Base-by-base conservation (phyloP, 2,113 vertebrate species). In the Rallus limicola region DNA sequence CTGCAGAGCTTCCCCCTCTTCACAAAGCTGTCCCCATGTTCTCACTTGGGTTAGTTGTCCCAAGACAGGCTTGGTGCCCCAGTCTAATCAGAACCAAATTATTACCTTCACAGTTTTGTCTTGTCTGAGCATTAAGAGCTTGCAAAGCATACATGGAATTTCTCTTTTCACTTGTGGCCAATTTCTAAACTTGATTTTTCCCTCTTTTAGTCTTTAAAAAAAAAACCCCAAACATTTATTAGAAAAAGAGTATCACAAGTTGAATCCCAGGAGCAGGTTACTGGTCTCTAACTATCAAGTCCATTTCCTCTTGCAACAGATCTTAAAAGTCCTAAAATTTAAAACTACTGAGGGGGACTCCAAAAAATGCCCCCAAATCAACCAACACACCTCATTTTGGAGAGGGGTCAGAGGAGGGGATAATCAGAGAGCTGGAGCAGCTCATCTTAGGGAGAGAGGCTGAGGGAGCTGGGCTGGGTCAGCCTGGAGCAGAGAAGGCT, bases 11-110 rank as follows among this genome's bases (percentile, higher is more conserved):
- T 44, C 16, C 12, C 52, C 31, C 38, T 10, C 8, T 33, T 33
- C 56, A 23, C 33, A 1, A 2, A 42, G 10, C 6, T 33, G 7
- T 55, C 40, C 10, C 19, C 2, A 0, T 0, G 0, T 16, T 56
- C n/a, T 31, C 38, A 36, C 13, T 13, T 18, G 31, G 1, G 1
- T 10, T 28, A 16, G 25, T 34, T 42, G 50, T 31, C 40, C 13
- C 14, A n/a, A 34, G 6, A 58, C 3, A 1, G 26, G 34, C 6
- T 44, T 31, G 55, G 23, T 16, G 11, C 20, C 18, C 36, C 18
- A 11, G 10, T 13, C 24, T 8, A 72, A 28, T 31, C 25, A 9
- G 17, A 81, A 38, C 44, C 40, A 68, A 8, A 14, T 56, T 56
- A 33, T 20, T 62, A 38, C 6, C 25, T 13, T n/a, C 65, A 28